Evolutionary conservation across 2,113 vertebrate genomes (phyloP), one percentile per base, ranked within the genome.

Genomic region (Stegastes partitus): DNA sequence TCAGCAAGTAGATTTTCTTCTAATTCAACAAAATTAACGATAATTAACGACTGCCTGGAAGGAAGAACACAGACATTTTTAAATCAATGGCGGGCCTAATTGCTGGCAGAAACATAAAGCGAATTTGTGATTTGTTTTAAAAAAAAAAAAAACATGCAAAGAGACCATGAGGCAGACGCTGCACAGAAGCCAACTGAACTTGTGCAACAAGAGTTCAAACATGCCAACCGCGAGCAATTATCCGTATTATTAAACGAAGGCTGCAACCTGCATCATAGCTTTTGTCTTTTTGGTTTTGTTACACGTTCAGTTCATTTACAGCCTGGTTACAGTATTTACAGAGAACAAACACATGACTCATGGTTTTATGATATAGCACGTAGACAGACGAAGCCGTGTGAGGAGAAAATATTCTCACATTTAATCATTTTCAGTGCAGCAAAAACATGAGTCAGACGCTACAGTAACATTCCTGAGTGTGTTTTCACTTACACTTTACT

Each of bases 41-140:
- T 79, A 70, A 80, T 84, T 82, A 81, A 86, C 45, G 26, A 45
- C 15, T 77, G 79, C 74, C 79, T 77, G 51, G 63, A 69, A 77
- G 82, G 71, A 22, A 73, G 77, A 63, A 55, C 25, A 34, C 28
- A 73, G 63, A 25, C 37, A 58, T 19, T 23, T 22, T 22, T n/a
- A 34, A 21, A 69, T 45, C 67, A 31, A 34, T 66, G 42, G 59
- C 50, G 76, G 54, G 25, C 42, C 18, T 65, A 53, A 66, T 68
- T 71, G 51, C 74, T 81, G 76, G 79, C 79, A 75, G 26, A 14
- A 1, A 49, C 45, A 67, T 58, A 74, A 74, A 72, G 80, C 26
- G 16, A 63, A 64, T 19, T 25, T 70, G 50, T 1, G 64, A 58
- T 81, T 55, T 71, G 55, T 62, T 5, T 5, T 5, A 34, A 34